Percentiles rank a stretch among this genome's conserved stretches.
phyloP scores from a whole-genome alignment of 37 sponge, comb jelly and placozoan species.

The Lycopodina hypogea region DNA sequence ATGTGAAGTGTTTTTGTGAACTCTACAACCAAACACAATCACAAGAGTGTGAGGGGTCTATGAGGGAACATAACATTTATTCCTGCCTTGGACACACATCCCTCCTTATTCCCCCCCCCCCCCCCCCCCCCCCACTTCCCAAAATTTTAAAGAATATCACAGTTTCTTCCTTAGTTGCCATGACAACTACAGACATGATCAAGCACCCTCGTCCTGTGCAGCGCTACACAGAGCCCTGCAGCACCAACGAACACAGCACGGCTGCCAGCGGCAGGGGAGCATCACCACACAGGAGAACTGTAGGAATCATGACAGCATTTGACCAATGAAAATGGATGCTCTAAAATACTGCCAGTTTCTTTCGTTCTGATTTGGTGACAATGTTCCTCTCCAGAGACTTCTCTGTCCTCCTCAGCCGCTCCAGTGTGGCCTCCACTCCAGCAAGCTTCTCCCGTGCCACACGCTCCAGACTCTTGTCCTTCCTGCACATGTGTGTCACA shows the following conservation, averaged over 20 bases:
- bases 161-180: no score
- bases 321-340: neutral
- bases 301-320: neutral
- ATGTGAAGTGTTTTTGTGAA: no score
- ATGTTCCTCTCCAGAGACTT: slow-evolving; percentile 20
- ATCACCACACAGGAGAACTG: neutral
- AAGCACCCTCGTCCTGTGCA: neutral
- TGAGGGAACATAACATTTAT: no score
- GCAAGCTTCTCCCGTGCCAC: slow-evolving; percentile 33
- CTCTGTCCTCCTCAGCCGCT: slow-evolving; percentile 37
- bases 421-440: slow-evolving; percentile 7
- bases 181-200: neutral
- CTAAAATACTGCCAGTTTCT: slow-evolving; percentile 51
- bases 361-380: slow-evolving; percentile 40
- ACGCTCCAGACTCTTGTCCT: slow-evolving; percentile 43
- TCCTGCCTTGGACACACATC: no score
- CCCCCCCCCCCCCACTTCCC: no score
- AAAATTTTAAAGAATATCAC: no score
- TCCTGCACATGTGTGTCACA: slow-evolving; percentile 1
- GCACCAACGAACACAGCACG: no score
- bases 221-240: neutral
- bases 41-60: no score
- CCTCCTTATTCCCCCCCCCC: no score
- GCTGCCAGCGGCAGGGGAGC: no score
- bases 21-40: no score